A percentile compares a stretch with the other conserved stretches of the same genome.
Evolutionary conservation across 2,888 invertebrate genomes (phyloP).

Genomic region (Hirtodrosophila cameraria): DNA sequence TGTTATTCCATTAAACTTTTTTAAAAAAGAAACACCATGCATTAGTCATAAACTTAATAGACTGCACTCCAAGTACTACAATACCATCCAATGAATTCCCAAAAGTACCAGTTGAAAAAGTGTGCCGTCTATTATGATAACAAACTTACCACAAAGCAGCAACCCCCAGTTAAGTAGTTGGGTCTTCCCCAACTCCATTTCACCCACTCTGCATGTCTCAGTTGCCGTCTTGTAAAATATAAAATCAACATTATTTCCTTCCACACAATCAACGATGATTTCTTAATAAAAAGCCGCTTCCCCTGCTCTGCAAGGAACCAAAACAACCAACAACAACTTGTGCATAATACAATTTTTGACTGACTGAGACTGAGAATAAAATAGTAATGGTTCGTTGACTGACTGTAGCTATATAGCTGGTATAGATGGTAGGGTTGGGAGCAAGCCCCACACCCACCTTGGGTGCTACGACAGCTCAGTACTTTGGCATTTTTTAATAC

Average conservation of each 20-base stretch:
- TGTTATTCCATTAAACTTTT: slow-evolving; percentile 39
- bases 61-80: slow-evolving; percentile 7
- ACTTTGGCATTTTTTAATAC: slow-evolving; percentile 76
- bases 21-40: slow-evolving; percentile 42
- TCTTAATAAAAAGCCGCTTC: slow-evolving; percentile 72
- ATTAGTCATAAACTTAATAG: slow-evolving; percentile 57
- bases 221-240: slow-evolving; percentile 59
- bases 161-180: slow-evolving; percentile 37
- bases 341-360: slow-evolving; percentile 75
- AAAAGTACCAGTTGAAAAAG: slow-evolving; percentile 47
- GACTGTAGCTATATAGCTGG: slow-evolving; percentile 25
- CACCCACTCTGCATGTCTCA: slow-evolving; percentile 31
- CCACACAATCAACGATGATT: slow-evolving; percentile 79
- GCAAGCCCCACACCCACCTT: slow-evolving; percentile 6
- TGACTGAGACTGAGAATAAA: slow-evolving; percentile 42
- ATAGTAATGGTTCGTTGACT: slow-evolving; percentile 75
- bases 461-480: slow-evolving; percentile 38
- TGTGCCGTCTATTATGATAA: slow-evolving; percentile 69
- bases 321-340: slow-evolving; percentile 47
- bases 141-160: slow-evolving; percentile 61
- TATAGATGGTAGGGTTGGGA: slow-evolving; percentile 23
- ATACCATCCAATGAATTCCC: slow-evolving; percentile 31
- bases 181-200: slow-evolving; percentile 1
- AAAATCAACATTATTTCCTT: slow-evolving; percentile 77
- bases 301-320: slow-evolving; percentile 22